Evolutionary conservation across 2,113 vertebrate genomes (phyloP).

Genomic region (Sinocyclocheilus rhinocerous): DNA sequence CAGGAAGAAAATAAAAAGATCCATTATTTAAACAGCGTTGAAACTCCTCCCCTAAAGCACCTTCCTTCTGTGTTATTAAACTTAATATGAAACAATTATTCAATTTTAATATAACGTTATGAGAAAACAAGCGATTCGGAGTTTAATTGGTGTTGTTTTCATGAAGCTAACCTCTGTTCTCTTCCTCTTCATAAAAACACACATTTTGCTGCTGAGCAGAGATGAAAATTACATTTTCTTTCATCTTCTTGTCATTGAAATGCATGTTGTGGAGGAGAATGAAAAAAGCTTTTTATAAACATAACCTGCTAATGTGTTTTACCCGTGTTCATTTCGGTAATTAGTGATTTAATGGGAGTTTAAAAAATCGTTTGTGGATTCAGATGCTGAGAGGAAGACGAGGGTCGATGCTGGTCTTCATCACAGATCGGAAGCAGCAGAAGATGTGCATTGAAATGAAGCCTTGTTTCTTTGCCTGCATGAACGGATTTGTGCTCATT

Average conservation of each 20-base stretch:
- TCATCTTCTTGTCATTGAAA: constrained; percentile 77
- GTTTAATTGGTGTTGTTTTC: constrained; percentile 99
- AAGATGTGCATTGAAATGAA: not conserved
- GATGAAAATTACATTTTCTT: constrained; percentile 76
- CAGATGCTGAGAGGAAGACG: constrained; percentile 9
- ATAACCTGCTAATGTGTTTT: constrained; percentile 55
- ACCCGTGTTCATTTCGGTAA: constrained; percentile 52
- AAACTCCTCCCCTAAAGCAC: constrained; percentile 90
- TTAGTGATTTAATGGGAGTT: constrained; percentile 57
- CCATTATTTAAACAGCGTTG: constrained; percentile 87
- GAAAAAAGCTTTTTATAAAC: constrained; percentile 53
- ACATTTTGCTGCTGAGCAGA: constrained; percentile 92
- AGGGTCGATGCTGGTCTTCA: not conserved
- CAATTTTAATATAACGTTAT: constrained; percentile 94
- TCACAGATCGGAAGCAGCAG: not conserved
- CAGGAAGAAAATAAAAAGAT: constrained; percentile 82
- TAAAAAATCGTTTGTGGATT: not conserved
- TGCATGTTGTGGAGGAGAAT: constrained; percentile 63
- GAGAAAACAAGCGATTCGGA: constrained; percentile 99
- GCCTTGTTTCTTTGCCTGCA: not conserved
- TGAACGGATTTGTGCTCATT: not conserved
- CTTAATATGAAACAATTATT: constrained; percentile 99
- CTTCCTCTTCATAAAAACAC: constrained; percentile 89
- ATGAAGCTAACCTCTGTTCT: constrained; percentile 91
- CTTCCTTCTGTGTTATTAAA: constrained; percentile 95